Percentiles rank a stretch among this genome's conserved stretches.
Evolutionary conservation across 1,140 invertebrate genomes (phyloP).

Genomic region (Tetramorium simillimum): DNA sequence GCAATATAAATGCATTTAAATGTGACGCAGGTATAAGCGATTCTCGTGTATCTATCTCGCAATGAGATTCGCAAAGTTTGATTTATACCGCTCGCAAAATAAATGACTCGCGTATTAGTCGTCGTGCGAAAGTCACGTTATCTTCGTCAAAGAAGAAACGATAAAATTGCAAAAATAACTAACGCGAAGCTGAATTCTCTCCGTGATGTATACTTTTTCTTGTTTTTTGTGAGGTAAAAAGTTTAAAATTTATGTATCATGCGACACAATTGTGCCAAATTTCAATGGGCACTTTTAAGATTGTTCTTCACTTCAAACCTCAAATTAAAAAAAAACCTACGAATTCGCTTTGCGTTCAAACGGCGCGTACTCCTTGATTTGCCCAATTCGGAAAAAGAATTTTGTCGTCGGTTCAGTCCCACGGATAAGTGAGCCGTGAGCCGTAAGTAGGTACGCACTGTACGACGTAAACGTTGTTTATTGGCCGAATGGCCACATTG

Average conservation of each 20-base stretch:
- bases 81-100: background rate
- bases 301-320: background rate
- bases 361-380: background rate
- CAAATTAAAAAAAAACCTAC: background rate
- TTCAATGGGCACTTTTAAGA: background rate
- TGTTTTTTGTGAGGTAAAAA: too few relatives aligned
- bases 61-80: slow-evolving; percentile 4
- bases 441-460: slow-evolving; percentile 23
- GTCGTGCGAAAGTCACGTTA: background rate
- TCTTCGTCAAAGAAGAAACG: background rate
- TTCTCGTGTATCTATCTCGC: background rate
- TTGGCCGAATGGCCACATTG: slow-evolving; percentile 72
- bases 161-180: background rate
- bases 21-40: background rate
- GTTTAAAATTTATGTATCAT: background rate
- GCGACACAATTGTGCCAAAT: background rate
- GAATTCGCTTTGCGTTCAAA: background rate
- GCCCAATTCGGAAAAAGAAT: background rate
- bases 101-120: slow-evolving; percentile 6
- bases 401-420: slow-evolving; percentile 2
- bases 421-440: slow-evolving; percentile 36
- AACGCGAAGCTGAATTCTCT: too few relatives aligned
- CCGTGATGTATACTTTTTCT: too few relatives aligned
- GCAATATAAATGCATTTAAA: slow-evolving; percentile 37
- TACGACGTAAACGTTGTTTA: slow-evolving; percentile 50